Percentiles rank a stretch among this genome's conserved stretches.
Conservation (phyloP, 2,797 vertebrate species). For the Phoeniculus purpureus region DNA sequence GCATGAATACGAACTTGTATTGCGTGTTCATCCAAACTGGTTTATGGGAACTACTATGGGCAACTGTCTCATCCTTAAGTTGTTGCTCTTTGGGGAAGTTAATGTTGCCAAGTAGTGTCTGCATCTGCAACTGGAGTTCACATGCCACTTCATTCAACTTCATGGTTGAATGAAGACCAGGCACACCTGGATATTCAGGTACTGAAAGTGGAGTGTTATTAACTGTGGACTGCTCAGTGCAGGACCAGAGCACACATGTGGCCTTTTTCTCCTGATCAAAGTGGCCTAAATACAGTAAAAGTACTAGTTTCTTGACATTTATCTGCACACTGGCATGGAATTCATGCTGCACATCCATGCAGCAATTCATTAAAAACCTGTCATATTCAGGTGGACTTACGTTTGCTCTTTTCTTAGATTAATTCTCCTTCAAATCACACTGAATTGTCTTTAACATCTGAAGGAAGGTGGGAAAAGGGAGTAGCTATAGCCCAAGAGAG, state of each 20-base stretch:
- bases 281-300: neutral
- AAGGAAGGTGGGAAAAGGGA: constrained; percentile 10
- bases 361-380: neutral
- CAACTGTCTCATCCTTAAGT: neutral
- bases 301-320: neutral
- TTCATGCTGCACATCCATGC: accelerated
- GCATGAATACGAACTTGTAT: neutral
- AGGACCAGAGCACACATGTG: neutral
- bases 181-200: neutral
- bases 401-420: neutral
- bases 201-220: neutral
- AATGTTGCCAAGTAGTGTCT: neutral
- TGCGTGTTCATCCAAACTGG: neutral
- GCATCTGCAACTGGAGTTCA: neutral
- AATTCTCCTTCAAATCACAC: neutral
- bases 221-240: neutral
- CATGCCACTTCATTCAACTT: too few species aligned
- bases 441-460: neutral
- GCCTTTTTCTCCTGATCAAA: neutral
- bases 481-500: neutral
- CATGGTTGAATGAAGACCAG: neutral
- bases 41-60: neutral
- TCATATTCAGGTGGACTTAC: neutral
- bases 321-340: neutral
- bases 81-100: neutral